Base-by-base conservation (phyloP, 2,797 vertebrate species). In the Platyrinchus mystaceus region DNA sequence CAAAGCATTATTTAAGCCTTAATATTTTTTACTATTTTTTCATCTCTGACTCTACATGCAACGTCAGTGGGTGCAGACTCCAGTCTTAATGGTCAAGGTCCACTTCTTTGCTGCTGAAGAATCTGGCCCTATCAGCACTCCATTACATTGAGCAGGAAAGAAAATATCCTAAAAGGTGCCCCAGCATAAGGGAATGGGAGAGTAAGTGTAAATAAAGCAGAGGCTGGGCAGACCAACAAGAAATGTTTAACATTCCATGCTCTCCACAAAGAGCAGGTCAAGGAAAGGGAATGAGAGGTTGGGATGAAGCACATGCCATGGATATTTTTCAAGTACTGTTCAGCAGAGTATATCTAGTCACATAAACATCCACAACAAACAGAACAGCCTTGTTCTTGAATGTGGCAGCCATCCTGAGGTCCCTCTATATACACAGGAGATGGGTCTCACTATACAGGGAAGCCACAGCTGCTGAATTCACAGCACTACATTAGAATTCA, bases 241-340 rank as follows among this genome's bases (percentile, higher is more conserved):
- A 97, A 98, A 98, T 98, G 85, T 92, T 98, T 98, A 93, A 95
- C 98, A 98, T 98, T 98, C 98, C 97, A 97, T 44, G 67, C 97
- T 98, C 92, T 96, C 98, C 98, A 98, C 98, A 98, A 98, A 97
- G 97, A 96, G 96, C 97, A 98, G 97, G 98, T 98, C 98, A 98
- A 97, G 98, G 97, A 97, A 97, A 98, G 97, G 96, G 97, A 98
- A 98, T 96, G 93, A 97, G 96, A 94, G 94, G 97, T 97, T 98
- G 97, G 97, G 98, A 98, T 96, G 95, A 91, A 97, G 96, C 84
- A 87, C 98, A 98, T 98, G 98, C 98, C 98, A 97, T 95, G 97
- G 97, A 98, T 98, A 98, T 98, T 98, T 98, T 97, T 95, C 94
- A 74, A 97, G 95, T 74, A 80, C 83, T 94, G 91, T 93, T 96